Evolutionary conservation across 2,797 vertebrate species (phyloP).

Genomic region (Tympanoctomys barrerae): DNA sequence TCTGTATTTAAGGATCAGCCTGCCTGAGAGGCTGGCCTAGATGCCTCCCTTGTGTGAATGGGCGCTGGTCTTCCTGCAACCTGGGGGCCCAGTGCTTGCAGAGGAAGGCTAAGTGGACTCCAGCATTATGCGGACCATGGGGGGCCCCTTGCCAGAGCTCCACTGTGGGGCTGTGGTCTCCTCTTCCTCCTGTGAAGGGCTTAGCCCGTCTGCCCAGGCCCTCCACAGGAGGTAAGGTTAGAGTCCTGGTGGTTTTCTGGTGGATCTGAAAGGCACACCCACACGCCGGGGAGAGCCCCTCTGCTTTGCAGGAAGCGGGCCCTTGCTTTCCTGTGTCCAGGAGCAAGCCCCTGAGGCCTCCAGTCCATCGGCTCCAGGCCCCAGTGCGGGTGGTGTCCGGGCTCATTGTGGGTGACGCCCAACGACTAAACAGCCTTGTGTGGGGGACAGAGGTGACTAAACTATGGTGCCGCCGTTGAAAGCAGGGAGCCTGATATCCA

Average conservation of each 20-base stretch:
- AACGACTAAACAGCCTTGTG: not conserved
- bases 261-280: not conserved
- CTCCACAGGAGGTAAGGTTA: not conserved
- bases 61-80: not conserved
- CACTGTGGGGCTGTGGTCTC: not conserved
- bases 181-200: not conserved
- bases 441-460: rapidly evolving
- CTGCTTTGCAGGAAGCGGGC: not conserved
- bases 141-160: too few species aligned
- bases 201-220: not conserved
- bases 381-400: rapidly evolving
- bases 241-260: not conserved
- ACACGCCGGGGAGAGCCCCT: not conserved
- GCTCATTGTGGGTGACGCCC: rapidly evolving
- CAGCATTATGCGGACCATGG: rapidly evolving
- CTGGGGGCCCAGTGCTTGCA: not conserved
- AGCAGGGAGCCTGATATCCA: not conserved
- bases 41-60: not conserved
- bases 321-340: not conserved
- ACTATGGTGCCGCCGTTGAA: rapidly evolving
- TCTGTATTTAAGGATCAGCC: not conserved
- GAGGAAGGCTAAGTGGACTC: not conserved
- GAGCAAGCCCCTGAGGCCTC: not conserved
- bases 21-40: not conserved
- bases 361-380: rapidly evolving